phyloP scores from a whole-genome alignment of 2,113 vertebrate species.

The Leptobrachium leishanense region DNA sequence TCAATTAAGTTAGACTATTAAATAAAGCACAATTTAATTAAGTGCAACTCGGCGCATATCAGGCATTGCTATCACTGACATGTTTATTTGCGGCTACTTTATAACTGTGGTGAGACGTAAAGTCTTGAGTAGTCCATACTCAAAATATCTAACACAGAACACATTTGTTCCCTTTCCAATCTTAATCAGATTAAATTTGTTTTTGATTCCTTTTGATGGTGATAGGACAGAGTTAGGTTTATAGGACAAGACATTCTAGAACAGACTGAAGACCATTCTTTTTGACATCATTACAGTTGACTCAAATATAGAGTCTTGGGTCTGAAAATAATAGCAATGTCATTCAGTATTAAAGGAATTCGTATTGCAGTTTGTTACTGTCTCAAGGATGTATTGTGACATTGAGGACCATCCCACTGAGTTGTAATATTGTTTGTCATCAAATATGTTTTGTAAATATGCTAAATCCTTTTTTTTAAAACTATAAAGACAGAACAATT shows the following conservation, averaged over 20 bases:
- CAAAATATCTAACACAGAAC: background rate
- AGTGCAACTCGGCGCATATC: background rate
- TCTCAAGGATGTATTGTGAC: background rate
- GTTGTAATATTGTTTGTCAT: too few species aligned
- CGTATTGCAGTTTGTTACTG: background rate
- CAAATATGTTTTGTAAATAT: too few species aligned
- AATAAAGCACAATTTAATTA: constrained; percentile 27
- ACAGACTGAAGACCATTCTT: too few species aligned
- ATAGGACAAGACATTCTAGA: too few species aligned
- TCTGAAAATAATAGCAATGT: background rate
- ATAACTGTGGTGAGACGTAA: background rate
- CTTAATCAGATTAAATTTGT: background rate
- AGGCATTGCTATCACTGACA: background rate
- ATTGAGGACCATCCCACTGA: too few species aligned
- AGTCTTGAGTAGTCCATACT: background rate
- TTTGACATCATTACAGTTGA: background rate
- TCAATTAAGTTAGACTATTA: constrained; percentile 16
- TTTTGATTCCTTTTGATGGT: background rate
- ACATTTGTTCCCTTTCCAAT: background rate
- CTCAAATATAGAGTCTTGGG: background rate
- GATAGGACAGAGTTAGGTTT: too few species aligned
- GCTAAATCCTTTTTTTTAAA: too few species aligned
- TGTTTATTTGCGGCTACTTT: constrained; percentile 2
- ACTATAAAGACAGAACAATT: too few species aligned
- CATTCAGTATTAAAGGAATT: background rate